Evolutionary conservation across 2,797 vertebrate genomes (phyloP), one percentile per base, ranked within the genome.

Genomic region (Pygocentrus nattereri): DNA sequence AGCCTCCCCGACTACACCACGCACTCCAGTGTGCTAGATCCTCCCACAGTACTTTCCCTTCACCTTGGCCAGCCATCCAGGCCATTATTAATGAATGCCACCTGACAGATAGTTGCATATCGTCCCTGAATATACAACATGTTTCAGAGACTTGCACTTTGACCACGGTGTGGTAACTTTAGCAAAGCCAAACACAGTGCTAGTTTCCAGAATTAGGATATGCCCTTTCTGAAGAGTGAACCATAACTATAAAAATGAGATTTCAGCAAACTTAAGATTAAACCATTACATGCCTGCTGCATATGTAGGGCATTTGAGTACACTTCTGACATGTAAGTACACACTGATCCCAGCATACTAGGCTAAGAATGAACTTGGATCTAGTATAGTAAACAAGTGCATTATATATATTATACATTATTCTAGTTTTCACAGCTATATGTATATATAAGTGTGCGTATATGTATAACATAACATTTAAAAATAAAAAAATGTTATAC

Each of bases 61-160:
- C 93, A 94, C 93, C 96, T 95, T 96, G 88, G 94, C 90, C 92
- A 95, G 94, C 95, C 93, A 94, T 95, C 94, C 92, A 90, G 85
- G 92, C 93, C 88, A 94, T 89, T 82, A 89, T 91, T 90, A 91
- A 91, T 88, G 31, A 44, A 90, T 89, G 85, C 88, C 85, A 90
- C 90, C 70, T 93, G 96, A 93, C 95, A 94, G 95, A 95, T 95
- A 95, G 93, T 96, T 96, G 94, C 94, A 94, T 93, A 94, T 96
- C 94, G 95, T 92, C 92, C 88, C 87, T 90, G 91, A 92, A 93
- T 47, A 58, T 91, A 94, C 91, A 90, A 88, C 88, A 91, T 90
- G 88, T 89, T 88, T 91, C 52, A 81, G 91, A 93, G 91, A 90
- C 93, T 93, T 92, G 89, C 90, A 87, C 90, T 92, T 91, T 92